Evolutionary conservation across 2,113 vertebrate species (phyloP), one percentile per base, ranked within the genome.

Genomic region (Chlorodrepanis virens): DNA sequence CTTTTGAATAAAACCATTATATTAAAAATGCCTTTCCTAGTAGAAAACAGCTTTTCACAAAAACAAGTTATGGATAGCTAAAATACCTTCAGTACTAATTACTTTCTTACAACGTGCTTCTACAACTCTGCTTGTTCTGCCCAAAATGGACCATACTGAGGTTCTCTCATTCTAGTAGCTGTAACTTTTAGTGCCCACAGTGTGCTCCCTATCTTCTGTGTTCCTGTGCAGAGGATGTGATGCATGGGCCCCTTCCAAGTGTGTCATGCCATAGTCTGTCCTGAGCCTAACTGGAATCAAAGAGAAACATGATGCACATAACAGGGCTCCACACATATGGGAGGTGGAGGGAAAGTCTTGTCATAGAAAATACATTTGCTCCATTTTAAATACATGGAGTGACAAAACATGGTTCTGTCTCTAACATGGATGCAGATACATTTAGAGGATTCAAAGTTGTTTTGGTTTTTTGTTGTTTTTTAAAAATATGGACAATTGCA

Each of bases 181-280:
- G 0, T 74, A 76, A 44, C 11, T 61, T 61, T 70, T 10, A 1
- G 4, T 52, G 87, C 50, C 42, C 60, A 86, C 1, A 0, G 5
- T n/a, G n/a, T 45, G 37, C 45, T 39, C 61, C 52, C 53, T 37
- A 0, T 45, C 75, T 45, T 0, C 63, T 57, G 25, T 16, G 52
- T 60, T 75, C 11, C 20, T 53, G 12, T 37, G 33, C 56, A 42
- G 31, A 39, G n/a, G 37, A 12, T 59, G 42, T 56, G 63, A 59
- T 37, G 59, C 56, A 50, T 1, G 37, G 31, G 35, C 64, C 20
- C 14, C 39, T 80, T 29, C 39, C 23, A 14, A n/a, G 12, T 39
- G 35, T 77, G 67, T 65, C 29, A 7, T 80, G 40, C 37, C 28
- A 8, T 23, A 50, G 59, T 49, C 71, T 83, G 54, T 79, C 68